Evolutionary conservation across 2,888 invertebrate genomes (phyloP).

Genomic region (Cataglyphis altisquamis): DNA sequence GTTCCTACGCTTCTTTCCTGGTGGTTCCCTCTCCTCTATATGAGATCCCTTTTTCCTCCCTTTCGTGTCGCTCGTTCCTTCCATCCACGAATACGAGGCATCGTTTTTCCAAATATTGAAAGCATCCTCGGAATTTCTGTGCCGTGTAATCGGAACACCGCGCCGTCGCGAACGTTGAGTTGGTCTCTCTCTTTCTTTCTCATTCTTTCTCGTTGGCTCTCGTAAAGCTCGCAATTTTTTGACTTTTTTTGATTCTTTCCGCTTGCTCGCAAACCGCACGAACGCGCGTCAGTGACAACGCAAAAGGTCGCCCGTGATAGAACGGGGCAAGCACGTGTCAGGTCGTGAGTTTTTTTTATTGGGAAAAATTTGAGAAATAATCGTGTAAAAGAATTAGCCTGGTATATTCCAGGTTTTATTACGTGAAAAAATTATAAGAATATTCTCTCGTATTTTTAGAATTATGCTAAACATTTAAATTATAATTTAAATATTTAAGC

Average conservation of each 20-base stretch:
- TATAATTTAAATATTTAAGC: conserved; percentile 3
- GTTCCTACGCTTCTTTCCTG: conserved; percentile 46
- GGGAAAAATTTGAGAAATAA: conserved; percentile 7
- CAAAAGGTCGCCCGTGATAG: conserved; percentile 15
- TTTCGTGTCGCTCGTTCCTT: conserved; percentile 59
- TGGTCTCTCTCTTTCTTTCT: conserved; percentile 37
- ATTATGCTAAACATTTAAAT: not conserved
- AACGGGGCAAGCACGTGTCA: conserved; percentile 19
- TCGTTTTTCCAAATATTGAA: conserved; percentile 81
- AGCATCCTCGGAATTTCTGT: conserved; percentile 78
- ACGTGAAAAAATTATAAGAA: not conserved
- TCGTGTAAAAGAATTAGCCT: not conserved
- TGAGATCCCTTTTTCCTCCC: conserved; percentile 22
- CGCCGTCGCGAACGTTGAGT: conserved; percentile 45
- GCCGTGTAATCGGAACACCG: conserved; percentile 74
- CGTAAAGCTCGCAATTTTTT: not conserved
- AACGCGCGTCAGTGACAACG: conserved; percentile 20
- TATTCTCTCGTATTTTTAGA: conserved; percentile 10
- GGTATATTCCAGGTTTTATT: not conserved
- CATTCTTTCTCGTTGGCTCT: conserved; percentile 23
- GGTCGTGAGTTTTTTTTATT: conserved; percentile 1
- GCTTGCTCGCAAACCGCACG: conserved; percentile 1
- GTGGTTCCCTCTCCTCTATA: conserved; percentile 27
- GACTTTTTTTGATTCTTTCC: conserved; percentile 42
- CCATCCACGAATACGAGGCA: conserved; percentile 74